Evolutionary conservation across 2,113 vertebrate species (phyloP), one percentile per base, ranked within the genome.

Genomic region (Heteronetta atricapilla): DNA sequence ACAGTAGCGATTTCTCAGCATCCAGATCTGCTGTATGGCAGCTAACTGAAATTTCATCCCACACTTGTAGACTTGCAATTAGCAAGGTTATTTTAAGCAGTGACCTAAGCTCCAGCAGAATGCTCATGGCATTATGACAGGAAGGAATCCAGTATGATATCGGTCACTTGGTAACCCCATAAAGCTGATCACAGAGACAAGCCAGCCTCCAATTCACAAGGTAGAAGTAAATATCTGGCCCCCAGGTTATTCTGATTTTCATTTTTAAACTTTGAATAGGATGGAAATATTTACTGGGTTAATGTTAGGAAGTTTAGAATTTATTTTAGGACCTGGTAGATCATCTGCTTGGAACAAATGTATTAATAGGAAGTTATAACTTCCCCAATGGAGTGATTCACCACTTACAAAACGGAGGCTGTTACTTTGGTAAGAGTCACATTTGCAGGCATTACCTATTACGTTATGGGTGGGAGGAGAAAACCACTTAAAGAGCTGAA

Each of bases 51-150:
- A 98, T 97, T 97, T 98, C 96, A 96, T 86, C 88, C 86, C 58
- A 96, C 98, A 97, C 97, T 97, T 97, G 97, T 81, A 96, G 88
- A 89, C 97, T 98, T 97, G 97, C 95, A 98, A 98, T 97, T 97
- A 97, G 97, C 95, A 94, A 95, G 91, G 97, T 97, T 99, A 98
- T 98, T 99, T 99, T 98, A 94, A 97, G 98, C 96, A 23, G 95
- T 98, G 98, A 98, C 97, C 98, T 98, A 98, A 97, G 97, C 97
- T 96, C 96, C 96, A 96, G 91, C 91, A 97, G 97, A 98, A 98
- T 98, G 97, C 94, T 96, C 96, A 94, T 96, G 96, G 96, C 96
- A 87, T 82, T 96, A 88, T 93, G 93, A 97, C 95, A 94, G 96
- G 95, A 96, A 96, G 82, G 95, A 95, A 90, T 97, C 96, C 75